Evolutionary conservation across 2,797 vertebrate genomes (phyloP), one percentile per base, ranked within the genome.

Genomic region (Euthynnus affinis): DNA sequence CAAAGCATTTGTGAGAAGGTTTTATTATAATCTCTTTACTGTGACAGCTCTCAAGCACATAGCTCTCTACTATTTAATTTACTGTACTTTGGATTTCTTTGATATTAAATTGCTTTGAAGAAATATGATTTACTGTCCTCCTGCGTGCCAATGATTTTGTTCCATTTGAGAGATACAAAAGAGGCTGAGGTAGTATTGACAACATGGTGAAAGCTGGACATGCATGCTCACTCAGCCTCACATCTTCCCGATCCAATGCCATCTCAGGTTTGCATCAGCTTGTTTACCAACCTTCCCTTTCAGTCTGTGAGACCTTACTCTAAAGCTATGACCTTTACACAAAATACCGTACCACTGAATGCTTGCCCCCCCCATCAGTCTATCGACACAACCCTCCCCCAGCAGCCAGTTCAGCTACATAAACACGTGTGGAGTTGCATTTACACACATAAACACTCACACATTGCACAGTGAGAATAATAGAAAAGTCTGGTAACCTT

Each of bases 71-170:
- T 57, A 77, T 91, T 89, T 82, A 76, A 73, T 76, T 73, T 60
- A 22, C 79, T 87, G 71, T 87, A 82, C 74, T 82, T 87, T 89
- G 42, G 22, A 84, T 83, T 90, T 85, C 77, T 91, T 75, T 84
- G 78, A 81, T 90, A 93, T 74, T 88, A 94, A 94, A 93, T 48
- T 56, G 61, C 91, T 94, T 91, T 82, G 27, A 81, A 61, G 89
- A 81, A 81, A 79, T 52, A 61, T 66, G 69, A 63, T 83, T 80
- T 71, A 70, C 71, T 29, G 55, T 81, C 49, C 57, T 80, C 40
- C 71, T 25, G 55, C 80, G 73, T 79, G 79, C 81, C 60, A 90
- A 90, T 89, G 83, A 93, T 92, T 94, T 88, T 82, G 67, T 88
- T 87, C 60, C 68, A 70, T 81, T 86, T 84, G 55, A 59, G 52